Evolutionary conservation across 92 coral and sea anemone genomes (phyloP).

Genomic region (Diadumene lineata): DNA sequence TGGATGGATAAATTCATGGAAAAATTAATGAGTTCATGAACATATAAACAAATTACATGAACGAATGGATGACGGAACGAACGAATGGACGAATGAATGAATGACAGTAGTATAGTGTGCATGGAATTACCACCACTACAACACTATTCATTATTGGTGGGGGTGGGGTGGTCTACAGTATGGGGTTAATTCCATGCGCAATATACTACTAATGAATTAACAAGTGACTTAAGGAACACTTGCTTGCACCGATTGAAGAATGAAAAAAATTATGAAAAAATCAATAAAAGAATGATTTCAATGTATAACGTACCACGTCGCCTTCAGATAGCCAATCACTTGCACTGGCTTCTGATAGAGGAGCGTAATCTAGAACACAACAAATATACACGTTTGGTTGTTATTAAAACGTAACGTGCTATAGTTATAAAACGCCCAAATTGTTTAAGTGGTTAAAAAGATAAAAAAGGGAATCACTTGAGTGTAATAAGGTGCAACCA

Average conservation of each 20-base stretch:
- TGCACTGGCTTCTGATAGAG: slow-evolving; percentile 79
- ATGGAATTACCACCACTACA: too few relatives aligned
- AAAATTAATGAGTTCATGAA: neutral
- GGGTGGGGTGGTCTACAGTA: too few relatives aligned
- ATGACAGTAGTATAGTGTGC: neutral
- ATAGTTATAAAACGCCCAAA: neutral
- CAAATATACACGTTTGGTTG: too few relatives aligned
- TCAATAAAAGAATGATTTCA: neutral
- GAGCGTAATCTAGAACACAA: slow-evolving; percentile 77
- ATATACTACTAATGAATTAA: too few relatives aligned
- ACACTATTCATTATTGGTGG: too few relatives aligned
- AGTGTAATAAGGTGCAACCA: too few relatives aligned
- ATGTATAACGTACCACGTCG: slow-evolving; percentile 66
- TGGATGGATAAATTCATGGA: neutral
- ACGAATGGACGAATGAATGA: neutral
- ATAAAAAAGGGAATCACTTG: neutral
- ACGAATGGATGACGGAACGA: neutral
- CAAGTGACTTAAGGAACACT: too few relatives aligned
- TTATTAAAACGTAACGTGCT: slow-evolving; percentile 4
- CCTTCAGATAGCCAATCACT: slow-evolving; percentile 89
- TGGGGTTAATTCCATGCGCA: too few relatives aligned
- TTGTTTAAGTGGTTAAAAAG: neutral
- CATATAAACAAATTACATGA: neutral
- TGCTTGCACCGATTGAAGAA: too few relatives aligned
- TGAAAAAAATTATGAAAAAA: neutral